Evolutionary conservation across 2,797 vertebrate species (phyloP).

Genomic region (Pangasius sanitwongsei): DNA sequence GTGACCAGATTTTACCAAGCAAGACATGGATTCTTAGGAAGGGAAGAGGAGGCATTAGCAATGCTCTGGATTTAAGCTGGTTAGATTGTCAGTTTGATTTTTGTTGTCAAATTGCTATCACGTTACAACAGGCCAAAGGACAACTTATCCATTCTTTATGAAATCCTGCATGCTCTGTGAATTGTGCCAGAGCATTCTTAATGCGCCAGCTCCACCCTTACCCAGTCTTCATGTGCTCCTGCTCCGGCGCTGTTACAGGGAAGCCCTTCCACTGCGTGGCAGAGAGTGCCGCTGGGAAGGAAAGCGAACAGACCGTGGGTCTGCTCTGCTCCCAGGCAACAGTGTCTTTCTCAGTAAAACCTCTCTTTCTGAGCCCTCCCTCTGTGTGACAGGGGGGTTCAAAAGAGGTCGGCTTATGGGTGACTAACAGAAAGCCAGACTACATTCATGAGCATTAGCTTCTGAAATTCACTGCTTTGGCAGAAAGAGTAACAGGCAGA

Average conservation of each 20-base stretch:
- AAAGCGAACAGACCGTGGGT: conserved; percentile 44
- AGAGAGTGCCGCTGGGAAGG: conserved; percentile 32
- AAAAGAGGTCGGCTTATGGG: conserved; percentile 60
- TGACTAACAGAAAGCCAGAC: conserved; percentile 54
- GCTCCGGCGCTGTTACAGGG: conserved; percentile 32
- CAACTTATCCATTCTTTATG: conserved; percentile 3
- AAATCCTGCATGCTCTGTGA: background rate
- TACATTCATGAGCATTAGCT: conserved; percentile 49
- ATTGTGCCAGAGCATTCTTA: conserved; percentile 40
- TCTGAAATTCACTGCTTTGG: conserved; percentile 53
- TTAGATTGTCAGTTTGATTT: background rate
- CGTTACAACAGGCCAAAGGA: background rate
- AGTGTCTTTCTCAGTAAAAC: conserved; percentile 62
- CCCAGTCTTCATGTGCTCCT: conserved; percentile 41
- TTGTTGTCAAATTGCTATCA: background rate
- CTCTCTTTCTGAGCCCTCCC: conserved; percentile 50
- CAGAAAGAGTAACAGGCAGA: conserved; percentile 37
- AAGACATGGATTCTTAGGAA: conserved; percentile 50
- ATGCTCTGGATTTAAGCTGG: conserved; percentile 45
- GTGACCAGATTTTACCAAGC: conserved; percentile 62
- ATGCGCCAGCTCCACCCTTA: conserved; percentile 29
- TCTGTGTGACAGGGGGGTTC: conserved; percentile 22
- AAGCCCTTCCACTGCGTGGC: conserved; percentile 46
- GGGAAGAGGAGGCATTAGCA: conserved; percentile 45
- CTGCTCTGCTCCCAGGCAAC: conserved; percentile 32